A percentile compares a stretch with the other conserved stretches of the same genome.
phyloP scores from a whole-genome alignment of 1,140 invertebrate genomes.

The Ylistrum balloti region DNA sequence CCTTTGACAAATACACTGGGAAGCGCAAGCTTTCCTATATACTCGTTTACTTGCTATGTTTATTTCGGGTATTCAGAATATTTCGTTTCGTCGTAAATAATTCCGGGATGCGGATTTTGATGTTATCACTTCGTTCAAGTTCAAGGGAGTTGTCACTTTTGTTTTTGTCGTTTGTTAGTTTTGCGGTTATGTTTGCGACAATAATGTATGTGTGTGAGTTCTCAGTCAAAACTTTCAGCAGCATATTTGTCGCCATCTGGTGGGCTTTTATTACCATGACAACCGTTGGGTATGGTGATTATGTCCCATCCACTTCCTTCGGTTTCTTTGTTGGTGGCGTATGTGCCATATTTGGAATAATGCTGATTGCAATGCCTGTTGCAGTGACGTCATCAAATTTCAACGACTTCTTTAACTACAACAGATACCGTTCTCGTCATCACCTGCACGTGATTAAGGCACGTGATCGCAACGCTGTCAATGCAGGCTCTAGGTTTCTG shows the following conservation, averaged over 20 bases:
- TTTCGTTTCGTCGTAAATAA: neutral
- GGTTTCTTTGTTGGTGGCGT: conserved; percentile 75
- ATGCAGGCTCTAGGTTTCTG: too few species aligned
- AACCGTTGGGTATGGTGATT: conserved; percentile 83
- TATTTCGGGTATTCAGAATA: neutral
- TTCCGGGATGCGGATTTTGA: conserved; percentile 42
- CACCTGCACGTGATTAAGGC: neutral
- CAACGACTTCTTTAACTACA: conserved; percentile 79
- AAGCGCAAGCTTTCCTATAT: neutral
- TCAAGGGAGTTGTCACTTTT: conserved; percentile 44
- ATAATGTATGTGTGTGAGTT: conserved; percentile 44
- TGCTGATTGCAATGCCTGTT: conserved; percentile 99
- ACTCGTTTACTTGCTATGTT: neutral
- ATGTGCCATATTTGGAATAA: conserved; percentile 99
- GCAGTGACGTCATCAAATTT: conserved; percentile 78
- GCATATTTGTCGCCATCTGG: conserved; percentile 77
- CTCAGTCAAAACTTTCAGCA: conserved; percentile 53
- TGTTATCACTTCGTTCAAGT: conserved; percentile 36
- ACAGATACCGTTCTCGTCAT: conserved; percentile 20
- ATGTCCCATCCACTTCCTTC: conserved; percentile 68
- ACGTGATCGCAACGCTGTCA: neutral
- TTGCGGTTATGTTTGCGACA: conserved; percentile 51
- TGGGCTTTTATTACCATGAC: conserved; percentile 84
- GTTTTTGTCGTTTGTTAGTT: neutral
- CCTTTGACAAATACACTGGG: neutral